Base-by-base conservation (phyloP, 1,140 invertebrate species). In the Aphelinus certus region DNA sequence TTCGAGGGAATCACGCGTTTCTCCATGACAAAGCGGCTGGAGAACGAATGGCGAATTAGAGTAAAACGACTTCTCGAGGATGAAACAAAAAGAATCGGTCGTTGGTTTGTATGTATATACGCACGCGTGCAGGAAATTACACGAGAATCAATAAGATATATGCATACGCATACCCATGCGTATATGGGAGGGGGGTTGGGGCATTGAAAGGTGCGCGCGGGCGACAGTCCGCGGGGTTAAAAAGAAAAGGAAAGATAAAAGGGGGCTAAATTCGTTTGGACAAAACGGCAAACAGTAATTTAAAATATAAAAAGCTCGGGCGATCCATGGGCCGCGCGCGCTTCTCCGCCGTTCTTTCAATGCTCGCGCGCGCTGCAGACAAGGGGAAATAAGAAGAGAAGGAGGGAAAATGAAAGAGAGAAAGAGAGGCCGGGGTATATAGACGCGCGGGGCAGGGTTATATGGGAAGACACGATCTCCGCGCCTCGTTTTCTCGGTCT, bases 401-500 rank as follows among this genome's bases (percentile, higher is more conserved):
- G 2, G 76, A 74, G 70, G 62, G 55, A 61, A 67, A 77, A 79
- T 58, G 77, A 66, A 76, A 57, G 74, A 78, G 76, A 76, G 74
- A 55, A 49, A 48, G 56, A 45, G 57, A 55, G 48, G 45, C 47
- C 26, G 63, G n/a, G 61, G 56, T 53, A 26, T 26, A 26, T 26
- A 26, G 26, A 26, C 26, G 26, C 26, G 26, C 7, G n/a, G 26
- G 62, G 64, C 3, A 45, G 53, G 56, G 64, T 43, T 60, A 49
- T 60, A 73, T 71, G 71, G 76, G 68, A 74, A 75, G 75, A 66
- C 71, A 73, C 56, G 71, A 67, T 73, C 71, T 63, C 43, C 67
- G 26, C 26, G 9, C 55, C 71, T 73, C 56, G 64, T 73, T 73
- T 73, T 73, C 71, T 67, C 64, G 42, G 47, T 73, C 71, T 73